Conservation (phyloP, 1,140 invertebrate genomes). For the Drosophila melanogaster region Release_6_plus_ISO1_MT NT_033777.3:5884001-5884500, state of each 20-base stretch:
- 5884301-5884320: constrained; percentile 71
- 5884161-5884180: constrained; percentile 13
- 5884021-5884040: constrained; percentile 51
- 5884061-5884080: not conserved
- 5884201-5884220: not conserved
- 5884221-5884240: constrained; percentile 50
- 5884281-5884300: constrained; percentile 78
- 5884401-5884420: no score
- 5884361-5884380: not conserved
- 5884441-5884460: no score
- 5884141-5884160: constrained; percentile 27
- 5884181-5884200: constrained; percentile 33
- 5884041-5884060: constrained; percentile 19
- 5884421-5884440: no score
- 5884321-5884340: constrained; percentile 36
- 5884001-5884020: constrained; percentile 64
- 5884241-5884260: constrained; percentile 77
- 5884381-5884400: no score
- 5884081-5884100: constrained; percentile 51
- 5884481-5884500: no score
- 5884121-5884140: constrained; percentile 36
- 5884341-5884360: constrained; percentile 10
- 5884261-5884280: constrained; percentile 80
- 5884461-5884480: no score
- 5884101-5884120: constrained; percentile 76